Conservation (phyloP, 2,113 vertebrate genomes). For the Tyrannus savana region DNA sequence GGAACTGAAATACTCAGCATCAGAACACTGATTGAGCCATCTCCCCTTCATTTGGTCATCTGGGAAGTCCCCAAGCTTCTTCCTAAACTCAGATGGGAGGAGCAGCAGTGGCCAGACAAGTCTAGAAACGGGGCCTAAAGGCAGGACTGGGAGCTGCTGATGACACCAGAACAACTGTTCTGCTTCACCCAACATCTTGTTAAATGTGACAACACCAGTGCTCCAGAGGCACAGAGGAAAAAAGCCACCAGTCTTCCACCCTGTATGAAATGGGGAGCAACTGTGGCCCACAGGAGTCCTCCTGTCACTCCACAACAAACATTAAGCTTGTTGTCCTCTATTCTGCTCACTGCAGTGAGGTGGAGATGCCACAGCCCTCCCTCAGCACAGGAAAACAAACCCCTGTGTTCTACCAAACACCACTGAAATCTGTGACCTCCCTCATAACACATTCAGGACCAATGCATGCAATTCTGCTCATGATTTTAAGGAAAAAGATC, state of each 20-base stretch:
- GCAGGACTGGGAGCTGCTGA: not conserved
- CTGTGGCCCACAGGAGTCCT: accelerated
- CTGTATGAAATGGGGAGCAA: not conserved
- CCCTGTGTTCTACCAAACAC: not conserved
- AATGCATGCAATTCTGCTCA: not conserved
- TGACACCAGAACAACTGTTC: not conserved
- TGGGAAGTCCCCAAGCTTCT: not conserved
- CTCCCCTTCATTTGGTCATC: not conserved
- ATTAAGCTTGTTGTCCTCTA: not conserved
- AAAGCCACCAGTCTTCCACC: not conserved
- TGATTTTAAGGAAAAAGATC: not conserved
- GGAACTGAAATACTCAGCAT: not conserved
- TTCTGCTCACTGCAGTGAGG: not conserved
- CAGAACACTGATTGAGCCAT: not conserved
- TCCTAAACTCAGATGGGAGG: not conserved
- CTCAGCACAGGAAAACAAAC: not conserved
- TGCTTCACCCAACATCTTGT: not conserved
- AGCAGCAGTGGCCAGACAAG: not conserved
- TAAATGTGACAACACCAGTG: not conserved
- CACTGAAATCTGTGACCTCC: not conserved
- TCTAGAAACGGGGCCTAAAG: not conserved
- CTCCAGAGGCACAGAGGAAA: not conserved
- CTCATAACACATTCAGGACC: not conserved
- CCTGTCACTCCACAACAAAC: not conserved
- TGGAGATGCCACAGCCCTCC: not conserved